Percentiles rank a stretch among this genome's conserved stretches.
These are phyloP conservation scores for Drosophila fuyamai DNA, from an alignment of 1,140 invertebrate genomes.

Conservation along the genomic window DNA sequence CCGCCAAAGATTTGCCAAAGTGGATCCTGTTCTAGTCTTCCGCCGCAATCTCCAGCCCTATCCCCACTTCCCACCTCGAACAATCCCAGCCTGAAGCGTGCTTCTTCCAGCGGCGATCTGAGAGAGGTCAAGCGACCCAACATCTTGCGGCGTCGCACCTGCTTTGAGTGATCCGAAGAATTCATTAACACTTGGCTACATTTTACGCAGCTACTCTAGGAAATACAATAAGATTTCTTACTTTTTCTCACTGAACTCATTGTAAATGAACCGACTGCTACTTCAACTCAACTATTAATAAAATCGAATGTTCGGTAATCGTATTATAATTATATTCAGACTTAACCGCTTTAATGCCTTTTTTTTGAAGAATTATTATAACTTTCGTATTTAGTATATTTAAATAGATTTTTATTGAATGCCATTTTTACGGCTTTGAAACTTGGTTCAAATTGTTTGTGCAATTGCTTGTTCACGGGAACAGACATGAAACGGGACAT, in stretches of 20 bases:
- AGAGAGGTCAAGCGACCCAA: constrained; percentile 41
- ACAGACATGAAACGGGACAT: constrained; percentile 12
- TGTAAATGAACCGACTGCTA: constrained; percentile 37
- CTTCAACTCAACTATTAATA: not conserved
- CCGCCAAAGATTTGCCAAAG: constrained; percentile 12
- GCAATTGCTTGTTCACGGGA: constrained; percentile 22
- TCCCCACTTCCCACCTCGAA: not conserved
- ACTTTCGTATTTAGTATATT: constrained; percentile 14
- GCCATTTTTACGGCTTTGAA: constrained; percentile 50
- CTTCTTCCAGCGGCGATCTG: constrained; percentile 38
- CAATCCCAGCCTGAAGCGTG: constrained; percentile 27
- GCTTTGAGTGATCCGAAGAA: constrained; percentile 24
- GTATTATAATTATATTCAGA: too few relatives aligned
- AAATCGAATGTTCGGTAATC: not conserved
- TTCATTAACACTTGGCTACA: not conserved
- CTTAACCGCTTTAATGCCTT: too few relatives aligned
- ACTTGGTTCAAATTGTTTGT: constrained; percentile 53
- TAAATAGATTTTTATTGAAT: constrained; percentile 74
- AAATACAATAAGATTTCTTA: constrained; percentile 1
- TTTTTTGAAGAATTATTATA: not conserved
- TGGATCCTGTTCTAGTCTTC: constrained; percentile 8
- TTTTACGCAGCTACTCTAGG: constrained; percentile 30
- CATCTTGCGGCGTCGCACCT: constrained; percentile 49
- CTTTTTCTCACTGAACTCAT: not conserved
- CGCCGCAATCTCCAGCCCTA: not conserved